These are phyloP conservation scores for Pardosa pseudoannulata DNA, from an alignment of 2,888 invertebrate genomes.

Conservation along the genomic window DNA sequence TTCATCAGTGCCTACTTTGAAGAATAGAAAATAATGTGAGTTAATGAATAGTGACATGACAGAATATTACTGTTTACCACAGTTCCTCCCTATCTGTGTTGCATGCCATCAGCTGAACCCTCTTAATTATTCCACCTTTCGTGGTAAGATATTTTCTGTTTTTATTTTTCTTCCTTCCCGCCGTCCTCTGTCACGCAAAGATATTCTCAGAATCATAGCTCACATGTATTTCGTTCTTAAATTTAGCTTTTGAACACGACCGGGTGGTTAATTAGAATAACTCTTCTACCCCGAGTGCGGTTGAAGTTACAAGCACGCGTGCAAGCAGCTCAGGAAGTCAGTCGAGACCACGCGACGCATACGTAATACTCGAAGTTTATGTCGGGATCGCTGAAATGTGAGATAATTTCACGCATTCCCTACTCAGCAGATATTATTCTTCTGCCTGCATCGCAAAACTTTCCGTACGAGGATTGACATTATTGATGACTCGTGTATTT, in stretches of 20 bases:
- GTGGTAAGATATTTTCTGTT: neutral
- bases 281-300: constrained; percentile 23
- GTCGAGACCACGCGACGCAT: neutral
- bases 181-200: constrained; percentile 40
- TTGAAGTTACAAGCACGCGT: neutral
- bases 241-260: constrained; percentile 66
- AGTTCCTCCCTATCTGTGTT: constrained; percentile 38
- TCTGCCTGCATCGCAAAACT: no score
- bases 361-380: constrained; percentile 7
- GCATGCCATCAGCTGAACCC: constrained; percentile 30
- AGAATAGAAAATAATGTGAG: neutral
- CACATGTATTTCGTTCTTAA: constrained; percentile 60
- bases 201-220: constrained; percentile 48
- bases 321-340: constrained; percentile 4
- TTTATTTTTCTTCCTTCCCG: constrained; percentile 25
- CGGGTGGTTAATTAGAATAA: constrained; percentile 63
- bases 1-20: neutral
- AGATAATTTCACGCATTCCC: constrained; percentile 38
- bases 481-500: no score
- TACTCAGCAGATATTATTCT: no score
- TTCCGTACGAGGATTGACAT: no score
- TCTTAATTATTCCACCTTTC: constrained; percentile 64
- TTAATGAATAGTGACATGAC: constrained; percentile 54
- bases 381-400: constrained; percentile 23
- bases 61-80: constrained; percentile 58